Evolutionary conservation across 2,113 vertebrate genomes (phyloP).

Genomic region (Mustela nigripes): DNA sequence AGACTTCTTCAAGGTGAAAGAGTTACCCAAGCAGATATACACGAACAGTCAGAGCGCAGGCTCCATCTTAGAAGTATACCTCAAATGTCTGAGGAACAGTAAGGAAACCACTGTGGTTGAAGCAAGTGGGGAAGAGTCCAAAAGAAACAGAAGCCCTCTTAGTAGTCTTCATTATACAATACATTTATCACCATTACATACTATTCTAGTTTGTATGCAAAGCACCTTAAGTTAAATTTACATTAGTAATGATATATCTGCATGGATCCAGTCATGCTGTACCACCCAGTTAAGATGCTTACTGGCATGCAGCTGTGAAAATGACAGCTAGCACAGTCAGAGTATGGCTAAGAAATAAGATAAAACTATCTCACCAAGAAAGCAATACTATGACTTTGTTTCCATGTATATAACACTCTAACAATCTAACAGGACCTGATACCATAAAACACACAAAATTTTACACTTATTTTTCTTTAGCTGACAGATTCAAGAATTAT

Average conservation of each 20-base stretch:
- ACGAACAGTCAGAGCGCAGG: not conserved
- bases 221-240: not conserved
- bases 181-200: not conserved
- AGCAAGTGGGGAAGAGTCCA: not conserved
- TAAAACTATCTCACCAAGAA: not conserved
- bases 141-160: not conserved
- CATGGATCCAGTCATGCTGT: not conserved
- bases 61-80: not conserved
- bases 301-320: not conserved
- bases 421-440: not conserved
- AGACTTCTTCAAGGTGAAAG: not conserved
- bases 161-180: not conserved
- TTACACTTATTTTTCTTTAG: not conserved
- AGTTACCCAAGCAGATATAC: not conserved
- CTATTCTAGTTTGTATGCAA: not conserved
- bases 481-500: constrained; percentile 12
- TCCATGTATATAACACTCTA: not conserved
- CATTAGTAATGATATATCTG: not conserved
- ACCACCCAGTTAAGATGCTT: not conserved
- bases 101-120: not conserved
- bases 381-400: not conserved
- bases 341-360: not conserved
- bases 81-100: not conserved
- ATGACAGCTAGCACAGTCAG: not conserved
- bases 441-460: not conserved